Evolutionary conservation across 64 coral and sea anemone species (phyloP).

Genomic region (Trachythela sp.): DNA sequence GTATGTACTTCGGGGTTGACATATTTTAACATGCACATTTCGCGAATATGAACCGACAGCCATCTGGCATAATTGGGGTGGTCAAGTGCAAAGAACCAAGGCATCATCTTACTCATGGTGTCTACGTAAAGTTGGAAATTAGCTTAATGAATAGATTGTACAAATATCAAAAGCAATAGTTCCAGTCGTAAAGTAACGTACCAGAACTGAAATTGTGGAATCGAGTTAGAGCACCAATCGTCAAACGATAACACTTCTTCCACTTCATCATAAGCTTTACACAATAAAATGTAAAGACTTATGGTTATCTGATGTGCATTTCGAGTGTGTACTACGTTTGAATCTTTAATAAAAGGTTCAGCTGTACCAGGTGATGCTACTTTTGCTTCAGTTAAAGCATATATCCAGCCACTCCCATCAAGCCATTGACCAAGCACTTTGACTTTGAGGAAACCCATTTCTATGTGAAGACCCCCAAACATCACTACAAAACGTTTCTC

Average conservation of each 20-base stretch:
- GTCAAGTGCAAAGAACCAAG: not conserved
- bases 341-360: conserved; percentile 32
- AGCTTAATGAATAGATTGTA: not conserved
- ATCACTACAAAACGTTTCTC: not conserved
- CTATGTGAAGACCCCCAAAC: not conserved
- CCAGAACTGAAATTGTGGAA: conserved; percentile 40
- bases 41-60: not conserved
- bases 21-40: not conserved
- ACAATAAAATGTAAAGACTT: conserved; percentile 9
- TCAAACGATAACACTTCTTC: not conserved
- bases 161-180: conserved; percentile 20
- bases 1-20: not conserved
- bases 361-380: conserved; percentile 50
- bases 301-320: conserved; percentile 40
- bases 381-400: conserved; percentile 43
- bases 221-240: conserved; percentile 17
- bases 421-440: conserved; percentile 39
- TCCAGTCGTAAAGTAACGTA: not conserved
- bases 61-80: not conserved
- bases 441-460: not conserved
- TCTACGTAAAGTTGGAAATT: not conserved
- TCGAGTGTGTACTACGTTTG: conserved; percentile 35
- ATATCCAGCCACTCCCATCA: conserved; percentile 49
- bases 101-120: not conserved
- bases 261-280: conserved; percentile 3